Percentiles rank a stretch among this genome's conserved stretches.
These are phyloP conservation scores for Poecilia latipinna DNA, from an alignment of 2,113 vertebrate genomes.

Conservation along the genomic window DNA sequence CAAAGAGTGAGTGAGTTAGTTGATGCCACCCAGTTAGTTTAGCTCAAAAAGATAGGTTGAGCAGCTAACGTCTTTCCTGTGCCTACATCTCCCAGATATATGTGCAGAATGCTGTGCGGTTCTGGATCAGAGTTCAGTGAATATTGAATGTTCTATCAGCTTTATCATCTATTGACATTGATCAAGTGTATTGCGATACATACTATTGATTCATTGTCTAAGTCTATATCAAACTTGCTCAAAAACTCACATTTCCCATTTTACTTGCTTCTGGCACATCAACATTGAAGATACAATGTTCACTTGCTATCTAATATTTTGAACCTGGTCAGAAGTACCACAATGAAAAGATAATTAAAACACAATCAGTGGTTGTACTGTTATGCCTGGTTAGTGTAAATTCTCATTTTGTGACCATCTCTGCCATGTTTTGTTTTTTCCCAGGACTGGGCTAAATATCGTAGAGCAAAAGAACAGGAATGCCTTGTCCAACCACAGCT, in stretches of 20 bases:
- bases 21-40: no score
- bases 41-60: no score
- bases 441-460: constrained; percentile 61
- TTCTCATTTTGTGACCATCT: constrained; percentile 7
- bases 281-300: not conserved
- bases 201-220: no score
- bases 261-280: not conserved
- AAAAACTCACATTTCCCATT: not conserved
- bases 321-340: not conserved
- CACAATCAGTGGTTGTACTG: not conserved
- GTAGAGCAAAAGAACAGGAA: constrained; percentile 63
- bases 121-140: no score
- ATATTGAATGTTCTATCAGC: no score
- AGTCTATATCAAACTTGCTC: no score
- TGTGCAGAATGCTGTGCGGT: no score
- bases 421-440: constrained; percentile 31
- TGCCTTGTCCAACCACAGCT: constrained; percentile 62
- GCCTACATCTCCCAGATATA: no score
- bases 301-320: not conserved
- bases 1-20: no score
- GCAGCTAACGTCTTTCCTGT: no score
- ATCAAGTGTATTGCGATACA: no score
- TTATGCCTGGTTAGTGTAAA: not conserved
- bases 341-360: not conserved
- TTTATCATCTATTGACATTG: no score